Evolutionary conservation across 2,888 invertebrate genomes (phyloP), one percentile per base, ranked within the genome.

Genomic region (Apodemia duryi): DNA sequence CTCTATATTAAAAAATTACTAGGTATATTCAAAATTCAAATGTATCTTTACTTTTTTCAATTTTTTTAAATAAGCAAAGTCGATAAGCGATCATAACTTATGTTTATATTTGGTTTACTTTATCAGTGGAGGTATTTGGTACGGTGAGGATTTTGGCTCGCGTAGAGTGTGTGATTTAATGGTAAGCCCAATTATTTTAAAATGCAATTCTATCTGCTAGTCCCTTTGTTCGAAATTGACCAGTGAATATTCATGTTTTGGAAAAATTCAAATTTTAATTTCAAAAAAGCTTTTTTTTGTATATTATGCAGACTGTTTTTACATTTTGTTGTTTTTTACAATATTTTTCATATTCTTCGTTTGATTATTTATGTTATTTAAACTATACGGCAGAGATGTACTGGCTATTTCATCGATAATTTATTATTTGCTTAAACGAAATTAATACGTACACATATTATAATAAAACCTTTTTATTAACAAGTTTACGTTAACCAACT

Each of bases 171-270:
- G 57, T 60, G 35, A 60, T 13, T 80, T 83, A 60, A 60, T 57
- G 10, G 1, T 57, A 28, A 60, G 4, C 6, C 57, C 13, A 77
- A 77, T 74, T 74, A 75, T 65, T 64, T 64, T 73, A 65, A 73
- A 79, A 78, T 77, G 88, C 89, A 88, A 90, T 89, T 88, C 77
- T 81, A 73, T 79, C 81, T 78, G 77, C 90, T 88, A 89, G 90
- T 90, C 89, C 72, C 72, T 77, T 82, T 78, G 77, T 85, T 86
- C 84, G 80, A 88, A 90, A 89, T 85, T 85, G 71, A 75, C 78
- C 83, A 80, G 82, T 83, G 81, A 74, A 76, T 76, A 76, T 75
- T 75, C 74, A 71, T 78, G 69, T 77, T 76, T 78, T 76, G 74
- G 68, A 76, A 76, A 70, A 75, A 77, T 77, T 77, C 69, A 57